These are phyloP conservation scores for Forbesichthys papilliferus DNA, from an alignment of 2,113 vertebrate species.

Conservation along the genomic window DNA sequence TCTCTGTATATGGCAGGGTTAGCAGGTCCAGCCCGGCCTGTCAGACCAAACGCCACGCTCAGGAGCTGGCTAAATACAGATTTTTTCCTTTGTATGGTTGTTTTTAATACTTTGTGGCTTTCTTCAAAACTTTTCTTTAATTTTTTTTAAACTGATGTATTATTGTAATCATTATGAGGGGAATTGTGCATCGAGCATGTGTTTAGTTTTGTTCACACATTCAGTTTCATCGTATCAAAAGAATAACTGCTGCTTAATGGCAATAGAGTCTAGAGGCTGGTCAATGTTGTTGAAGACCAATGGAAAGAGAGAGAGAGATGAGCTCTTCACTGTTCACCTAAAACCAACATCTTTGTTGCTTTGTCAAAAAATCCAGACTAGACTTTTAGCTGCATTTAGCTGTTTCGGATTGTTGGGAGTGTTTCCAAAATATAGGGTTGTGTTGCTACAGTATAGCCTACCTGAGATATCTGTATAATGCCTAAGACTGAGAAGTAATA, in stretches of 20 bases:
- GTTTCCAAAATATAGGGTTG: constrained; percentile 69
- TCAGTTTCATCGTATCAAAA: constrained; percentile 90
- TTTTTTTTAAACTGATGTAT: constrained; percentile 41
- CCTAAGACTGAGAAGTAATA: constrained; percentile 77
- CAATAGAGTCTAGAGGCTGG: constrained; percentile 84
- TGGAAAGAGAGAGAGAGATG: constrained; percentile 70
- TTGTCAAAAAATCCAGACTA: constrained; percentile 80
- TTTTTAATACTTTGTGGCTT: constrained; percentile 80
- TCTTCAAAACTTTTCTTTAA: constrained; percentile 73
- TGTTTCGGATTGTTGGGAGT: constrained; percentile 66
- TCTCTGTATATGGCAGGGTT: constrained; percentile 91
- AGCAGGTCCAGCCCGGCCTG: constrained; percentile 95
- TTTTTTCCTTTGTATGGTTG: constrained; percentile 82
- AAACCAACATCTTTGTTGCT: constrained; percentile 80
- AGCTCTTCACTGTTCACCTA: constrained; percentile 83
- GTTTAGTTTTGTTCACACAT: constrained; percentile 79
- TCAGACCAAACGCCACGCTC: constrained; percentile 97
- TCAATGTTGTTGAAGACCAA: constrained; percentile 55
- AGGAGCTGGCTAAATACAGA: constrained; percentile 88
- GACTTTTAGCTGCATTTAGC: constrained; percentile 77
- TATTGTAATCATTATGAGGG: constrained; percentile 49
- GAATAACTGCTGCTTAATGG: constrained; percentile 85
- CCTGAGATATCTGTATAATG: constrained; percentile 82
- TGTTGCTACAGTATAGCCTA: constrained; percentile 69
- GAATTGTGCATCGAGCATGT: constrained; percentile 74